phyloP scores from a whole-genome alignment of 2,113 vertebrate species.

The Ranitomeya imitator region DNA sequence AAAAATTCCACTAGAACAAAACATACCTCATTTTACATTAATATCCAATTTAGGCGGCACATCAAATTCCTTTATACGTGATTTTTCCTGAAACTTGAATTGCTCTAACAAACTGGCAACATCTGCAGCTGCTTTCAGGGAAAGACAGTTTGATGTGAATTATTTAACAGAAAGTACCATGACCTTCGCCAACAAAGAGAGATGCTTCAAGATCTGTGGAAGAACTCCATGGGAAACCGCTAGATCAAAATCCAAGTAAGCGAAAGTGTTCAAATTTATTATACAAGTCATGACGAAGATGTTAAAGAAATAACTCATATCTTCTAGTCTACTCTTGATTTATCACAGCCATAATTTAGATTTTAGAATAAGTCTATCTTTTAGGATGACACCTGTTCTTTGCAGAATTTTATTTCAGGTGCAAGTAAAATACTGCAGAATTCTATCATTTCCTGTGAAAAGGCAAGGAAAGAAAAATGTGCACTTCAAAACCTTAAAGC shows the following conservation, averaged over 20 bases:
- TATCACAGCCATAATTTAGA: neutral
- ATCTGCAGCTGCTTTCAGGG: slow-evolving; percentile 80
- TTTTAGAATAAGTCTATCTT: slow-evolving; percentile 15
- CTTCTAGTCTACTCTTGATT: neutral
- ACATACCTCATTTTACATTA: neutral
- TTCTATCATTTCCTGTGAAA: slow-evolving; percentile 60
- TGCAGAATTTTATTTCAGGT: neutral
- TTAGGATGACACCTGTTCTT: rapidly evolving
- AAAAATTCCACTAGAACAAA: neutral
- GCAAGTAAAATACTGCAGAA: neutral
- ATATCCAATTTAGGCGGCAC: neutral
- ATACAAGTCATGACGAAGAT: slow-evolving; percentile 65
- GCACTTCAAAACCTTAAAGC: slow-evolving; percentile 97
- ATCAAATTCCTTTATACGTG: neutral
- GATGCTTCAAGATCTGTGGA: slow-evolving; percentile 77
- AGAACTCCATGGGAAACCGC: slow-evolving; percentile 77
- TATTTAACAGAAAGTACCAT: slow-evolving; percentile 83
- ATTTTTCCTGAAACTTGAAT: slow-evolving; percentile 37
- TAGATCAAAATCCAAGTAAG: slow-evolving; percentile 70
- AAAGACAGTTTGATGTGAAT: slow-evolving; percentile 83
- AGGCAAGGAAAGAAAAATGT: slow-evolving; percentile 79
- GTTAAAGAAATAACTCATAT: slow-evolving; percentile 61
- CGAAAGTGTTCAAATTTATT: slow-evolving; percentile 74
- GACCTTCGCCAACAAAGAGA: slow-evolving; percentile 80
- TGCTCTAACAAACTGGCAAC: slow-evolving; percentile 67